Base-by-base conservation (phyloP, 2,797 vertebrate genomes). In the Leptoclinus maculatus region DNA sequence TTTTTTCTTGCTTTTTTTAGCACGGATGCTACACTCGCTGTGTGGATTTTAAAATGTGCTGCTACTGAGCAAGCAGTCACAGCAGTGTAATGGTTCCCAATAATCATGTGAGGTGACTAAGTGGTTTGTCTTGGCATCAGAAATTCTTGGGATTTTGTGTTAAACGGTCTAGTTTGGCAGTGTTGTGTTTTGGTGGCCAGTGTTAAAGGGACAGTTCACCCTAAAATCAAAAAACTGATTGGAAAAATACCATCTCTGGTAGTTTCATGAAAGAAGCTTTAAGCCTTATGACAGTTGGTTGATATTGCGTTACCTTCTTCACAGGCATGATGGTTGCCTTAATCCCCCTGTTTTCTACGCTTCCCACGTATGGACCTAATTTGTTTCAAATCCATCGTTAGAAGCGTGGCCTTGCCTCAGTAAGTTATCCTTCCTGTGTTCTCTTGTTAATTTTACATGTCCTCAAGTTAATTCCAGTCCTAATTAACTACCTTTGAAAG, bases 401-500 rank as follows among this genome's bases (percentile, higher is more conserved):
- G 74, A 80, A 81, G 65, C 63, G 19, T 79, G 78, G 78, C 79
- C 83, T 75, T 77, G 68, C 83, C 87, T 91, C 80, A 71, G 84
- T 88, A 82, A 87, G 69, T 81, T 90, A 88, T 90, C 83, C 85
- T 87, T 90, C 85, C 81, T 83, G 83, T 89, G 86, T 91, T 92
- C 90, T 87, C 87, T 85, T 92, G 84, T 89, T 93, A 89, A 89
- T 92, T 92, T 89, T 88, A 90, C 89, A 89, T 93, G 91, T 93
- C 92, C 92, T 93, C 91, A 84, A 93, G 90, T 93, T 94, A 92
- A 93, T 91, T 91, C 80, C 84, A 89, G 74, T 85, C 84, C 89
- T 92, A 94, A 94, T 94, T 94, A 94, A 92, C 90, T 87, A 92
- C 89, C 88, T 92, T 92, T 92, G 94, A 93, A 93, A 93, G 82